Evolutionary conservation across 2,113 vertebrate species (phyloP).

Genomic region (Puntigrus tetrazona): DNA sequence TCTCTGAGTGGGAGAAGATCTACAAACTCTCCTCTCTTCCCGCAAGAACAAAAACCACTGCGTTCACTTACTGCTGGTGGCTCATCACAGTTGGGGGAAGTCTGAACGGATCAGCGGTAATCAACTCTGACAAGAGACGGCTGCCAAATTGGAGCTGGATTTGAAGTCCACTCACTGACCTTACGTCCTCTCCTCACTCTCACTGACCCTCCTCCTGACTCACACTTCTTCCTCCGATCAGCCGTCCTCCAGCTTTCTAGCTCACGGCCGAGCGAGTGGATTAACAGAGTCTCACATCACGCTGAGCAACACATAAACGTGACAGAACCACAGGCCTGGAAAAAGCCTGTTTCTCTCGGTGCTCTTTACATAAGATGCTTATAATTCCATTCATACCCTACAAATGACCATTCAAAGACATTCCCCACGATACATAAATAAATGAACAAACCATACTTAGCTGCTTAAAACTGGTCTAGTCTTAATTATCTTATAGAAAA

Average conservation of each 20-base stretch:
- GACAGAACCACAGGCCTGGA: background rate
- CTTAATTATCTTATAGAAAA: background rate
- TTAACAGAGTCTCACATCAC: constrained; percentile 53
- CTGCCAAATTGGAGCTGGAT: constrained; percentile 68
- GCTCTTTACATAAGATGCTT: background rate
- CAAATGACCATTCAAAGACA: background rate
- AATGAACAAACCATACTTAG: background rate
- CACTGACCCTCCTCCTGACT: constrained; percentile 20
- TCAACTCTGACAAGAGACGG: constrained; percentile 71
- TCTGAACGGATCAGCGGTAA: constrained; percentile 80
- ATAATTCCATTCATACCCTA: background rate
- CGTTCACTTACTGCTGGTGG: constrained; percentile 64
- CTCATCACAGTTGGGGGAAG: constrained; percentile 71
- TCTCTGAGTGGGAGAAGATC: constrained; percentile 57
- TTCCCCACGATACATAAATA: background rate
- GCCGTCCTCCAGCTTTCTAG: background rate
- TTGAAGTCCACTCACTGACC: constrained; percentile 45
- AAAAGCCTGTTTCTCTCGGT: background rate
- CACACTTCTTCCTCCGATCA: constrained; percentile 6
- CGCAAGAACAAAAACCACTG: constrained; percentile 53
- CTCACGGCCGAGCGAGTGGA: constrained; percentile 47
- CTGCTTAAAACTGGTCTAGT: background rate
- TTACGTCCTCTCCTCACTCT: constrained; percentile 32
- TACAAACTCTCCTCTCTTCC: constrained; percentile 46
- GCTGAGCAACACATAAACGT: background rate